phyloP scores from a whole-genome alignment of 2,113 vertebrate genomes.

The Tetrax tetrax region DNA sequence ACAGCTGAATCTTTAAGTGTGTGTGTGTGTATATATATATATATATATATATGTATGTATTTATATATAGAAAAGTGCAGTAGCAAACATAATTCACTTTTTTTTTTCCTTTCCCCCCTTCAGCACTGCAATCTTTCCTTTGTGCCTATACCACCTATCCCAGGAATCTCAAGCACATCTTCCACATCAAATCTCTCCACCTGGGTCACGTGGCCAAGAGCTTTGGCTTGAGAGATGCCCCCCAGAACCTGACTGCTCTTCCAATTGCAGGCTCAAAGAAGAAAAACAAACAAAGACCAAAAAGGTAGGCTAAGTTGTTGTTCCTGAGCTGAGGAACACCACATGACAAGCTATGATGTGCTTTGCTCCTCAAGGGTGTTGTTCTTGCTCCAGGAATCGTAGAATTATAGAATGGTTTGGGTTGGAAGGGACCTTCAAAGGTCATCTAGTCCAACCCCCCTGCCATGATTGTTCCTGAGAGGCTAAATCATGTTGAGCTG shows the following conservation, averaged over 20 bases:
- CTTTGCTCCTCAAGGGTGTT: background rate
- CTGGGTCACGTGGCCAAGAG: conserved; percentile 90
- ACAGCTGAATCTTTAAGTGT: conserved; percentile 27
- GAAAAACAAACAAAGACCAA: conserved; percentile 51
- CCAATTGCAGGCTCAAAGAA: conserved; percentile 21
- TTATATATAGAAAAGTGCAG: background rate
- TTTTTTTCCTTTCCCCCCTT: background rate
- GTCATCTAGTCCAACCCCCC: background rate
- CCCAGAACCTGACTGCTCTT: conserved; percentile 76
- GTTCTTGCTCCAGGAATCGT: background rate
- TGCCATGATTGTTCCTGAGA: background rate
- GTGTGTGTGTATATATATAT: background rate
- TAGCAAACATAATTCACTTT: background rate
- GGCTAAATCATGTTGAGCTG: background rate
- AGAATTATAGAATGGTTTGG: background rate
- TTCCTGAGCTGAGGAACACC: background rate
- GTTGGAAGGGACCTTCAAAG: background rate
- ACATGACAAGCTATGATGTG: background rate
- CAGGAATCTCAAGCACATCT: conserved; percentile 87
- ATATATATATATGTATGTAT: background rate
- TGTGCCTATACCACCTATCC: conserved; percentile 91
- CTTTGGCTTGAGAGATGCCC: conserved; percentile 93
- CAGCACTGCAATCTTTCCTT: conserved; percentile 94
- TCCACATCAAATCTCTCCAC: conserved; percentile 88
- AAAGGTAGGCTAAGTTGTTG: conserved; percentile 60